Conservation (phyloP, 2,888 invertebrate species). For the Stenchaetothrips biformis region DNA sequence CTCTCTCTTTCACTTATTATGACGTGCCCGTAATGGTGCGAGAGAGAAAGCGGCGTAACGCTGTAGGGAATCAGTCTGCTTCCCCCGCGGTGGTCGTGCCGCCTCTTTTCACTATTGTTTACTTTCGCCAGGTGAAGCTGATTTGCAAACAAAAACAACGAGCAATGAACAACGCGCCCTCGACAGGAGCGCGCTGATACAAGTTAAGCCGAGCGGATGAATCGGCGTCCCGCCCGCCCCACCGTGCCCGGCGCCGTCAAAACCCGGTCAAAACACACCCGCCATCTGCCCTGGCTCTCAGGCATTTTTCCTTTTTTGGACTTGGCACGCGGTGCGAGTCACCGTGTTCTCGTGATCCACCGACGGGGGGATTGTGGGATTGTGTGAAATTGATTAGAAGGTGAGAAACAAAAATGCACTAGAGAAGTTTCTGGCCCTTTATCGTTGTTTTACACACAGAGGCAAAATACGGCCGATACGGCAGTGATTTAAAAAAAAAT, state of each 20-base stretch:
- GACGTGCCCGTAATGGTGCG: neutral
- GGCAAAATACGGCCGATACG: neutral
- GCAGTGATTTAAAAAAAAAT: neutral
- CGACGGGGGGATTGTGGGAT: no score
- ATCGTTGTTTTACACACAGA: neutral
- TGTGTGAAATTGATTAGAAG: no score
- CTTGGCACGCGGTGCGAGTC: no score
- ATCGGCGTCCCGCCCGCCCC: neutral
- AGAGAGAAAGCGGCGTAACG: constrained; percentile 1
- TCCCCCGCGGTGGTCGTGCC: no score
- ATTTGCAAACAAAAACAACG: neutral
- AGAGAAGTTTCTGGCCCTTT: no score
- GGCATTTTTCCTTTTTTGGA: neutral
- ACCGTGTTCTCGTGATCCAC: no score
- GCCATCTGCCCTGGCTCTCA: neutral
- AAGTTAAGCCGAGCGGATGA: neutral
- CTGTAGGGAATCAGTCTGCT: neutral
- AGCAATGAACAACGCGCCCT: no score
- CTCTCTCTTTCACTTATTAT: no score
- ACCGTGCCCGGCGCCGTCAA: no score
- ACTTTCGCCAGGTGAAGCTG: neutral
- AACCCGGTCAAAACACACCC: no score
- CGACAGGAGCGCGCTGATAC: neutral
- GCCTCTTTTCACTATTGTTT: neutral
- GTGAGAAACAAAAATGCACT: neutral